phyloP scores from a whole-genome alignment of 2,113 vertebrate species.

The Choloepus hoffmanni region DNA sequence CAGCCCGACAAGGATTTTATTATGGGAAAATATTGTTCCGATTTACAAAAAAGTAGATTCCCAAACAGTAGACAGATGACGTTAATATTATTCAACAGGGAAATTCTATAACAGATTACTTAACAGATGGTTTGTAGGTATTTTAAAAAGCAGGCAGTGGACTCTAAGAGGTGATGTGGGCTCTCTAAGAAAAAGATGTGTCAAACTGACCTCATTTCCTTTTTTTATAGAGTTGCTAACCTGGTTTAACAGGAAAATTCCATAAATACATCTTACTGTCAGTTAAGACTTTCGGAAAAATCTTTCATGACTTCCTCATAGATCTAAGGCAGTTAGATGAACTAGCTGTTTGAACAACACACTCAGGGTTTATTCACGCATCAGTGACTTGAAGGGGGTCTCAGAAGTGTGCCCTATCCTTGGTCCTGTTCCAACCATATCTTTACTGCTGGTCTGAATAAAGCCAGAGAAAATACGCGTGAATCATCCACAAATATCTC shows the following conservation, averaged over 20 bases:
- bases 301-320: not conserved
- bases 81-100: constrained; percentile 38
- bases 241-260: not conserved
- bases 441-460: not conserved
- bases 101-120: constrained; percentile 22
- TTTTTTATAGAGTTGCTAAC: not conserved
- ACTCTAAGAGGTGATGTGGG: not conserved
- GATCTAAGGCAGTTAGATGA: not conserved
- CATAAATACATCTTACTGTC: not conserved
- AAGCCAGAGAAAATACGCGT: not conserved
- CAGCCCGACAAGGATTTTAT: constrained; percentile 44
- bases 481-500: not conserved
- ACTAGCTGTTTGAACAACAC: not conserved
- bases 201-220: not conserved
- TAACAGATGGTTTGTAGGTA: constrained; percentile 30
- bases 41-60: constrained; percentile 65
- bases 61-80: not conserved
- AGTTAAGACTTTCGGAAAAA: not conserved
- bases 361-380: not conserved
- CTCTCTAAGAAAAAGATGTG: not conserved
- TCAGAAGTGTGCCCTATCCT: not conserved
- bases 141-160: not conserved
- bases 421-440: not conserved
- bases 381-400: not conserved
- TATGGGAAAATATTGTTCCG: constrained; percentile 64